These are phyloP conservation scores for Syndactyla subalaris DNA, from an alignment of 2,797 vertebrate genomes.

Conservation along the genomic window DNA sequence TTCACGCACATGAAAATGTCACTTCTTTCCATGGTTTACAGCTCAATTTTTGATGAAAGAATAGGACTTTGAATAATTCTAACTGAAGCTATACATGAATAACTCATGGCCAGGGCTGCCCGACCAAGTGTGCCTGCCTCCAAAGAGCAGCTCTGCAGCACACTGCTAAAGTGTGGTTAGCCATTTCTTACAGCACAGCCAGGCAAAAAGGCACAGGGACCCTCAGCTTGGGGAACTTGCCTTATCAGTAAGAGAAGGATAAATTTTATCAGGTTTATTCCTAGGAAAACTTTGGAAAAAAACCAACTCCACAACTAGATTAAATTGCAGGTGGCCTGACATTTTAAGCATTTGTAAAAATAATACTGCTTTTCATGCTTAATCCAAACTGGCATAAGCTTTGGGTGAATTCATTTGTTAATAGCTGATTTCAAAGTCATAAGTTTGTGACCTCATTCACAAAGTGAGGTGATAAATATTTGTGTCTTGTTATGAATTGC, in stretches of 20 bases:
- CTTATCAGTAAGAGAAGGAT: neutral
- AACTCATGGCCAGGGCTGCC: neutral
- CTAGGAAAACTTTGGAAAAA: neutral
- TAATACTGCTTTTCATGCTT: neutral
- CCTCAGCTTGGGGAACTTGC: neutral
- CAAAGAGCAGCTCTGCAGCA: neutral
- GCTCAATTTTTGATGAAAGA: conserved; percentile 1
- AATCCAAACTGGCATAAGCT: neutral
- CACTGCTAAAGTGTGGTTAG: neutral
- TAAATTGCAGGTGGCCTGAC: neutral
- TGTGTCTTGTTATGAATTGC: neutral
- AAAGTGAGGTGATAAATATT: neutral
- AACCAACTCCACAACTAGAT: rapidly evolving
- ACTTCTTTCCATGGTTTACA: neutral
- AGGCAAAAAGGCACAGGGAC: neutral
- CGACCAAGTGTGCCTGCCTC: neutral
- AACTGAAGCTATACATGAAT: neutral
- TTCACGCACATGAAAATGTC: neutral
- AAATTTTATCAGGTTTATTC: neutral
- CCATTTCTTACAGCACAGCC: neutral
- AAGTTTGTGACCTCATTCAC: neutral
- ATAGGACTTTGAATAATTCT: conserved; percentile 16
- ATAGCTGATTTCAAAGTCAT: neutral
- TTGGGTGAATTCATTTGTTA: neutral
- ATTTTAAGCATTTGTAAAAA: neutral